A percentile compares a stretch with the other conserved stretches of the same genome.
phyloP scores from a whole-genome alignment of 2,888 invertebrate genomes.

The Heteromyza rotundicornis region DNA sequence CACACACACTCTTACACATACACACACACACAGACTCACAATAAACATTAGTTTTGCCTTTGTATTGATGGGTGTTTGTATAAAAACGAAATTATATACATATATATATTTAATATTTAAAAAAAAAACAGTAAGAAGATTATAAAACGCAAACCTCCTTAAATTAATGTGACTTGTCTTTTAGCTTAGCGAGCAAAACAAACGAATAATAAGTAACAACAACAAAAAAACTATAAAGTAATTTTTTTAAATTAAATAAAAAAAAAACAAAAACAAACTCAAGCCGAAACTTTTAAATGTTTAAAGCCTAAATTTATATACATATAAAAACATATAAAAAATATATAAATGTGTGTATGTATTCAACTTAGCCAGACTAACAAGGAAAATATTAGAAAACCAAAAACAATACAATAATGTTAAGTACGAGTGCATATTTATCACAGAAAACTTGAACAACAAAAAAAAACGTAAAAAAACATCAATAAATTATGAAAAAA shows the following conservation, averaged over 20 bases:
- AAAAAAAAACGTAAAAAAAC: no score
- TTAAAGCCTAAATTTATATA: no score
- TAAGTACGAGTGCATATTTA: slow-evolving; percentile 25
- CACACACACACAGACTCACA: background rate
- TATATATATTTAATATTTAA: no score
- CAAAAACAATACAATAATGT: slow-evolving; percentile 22
- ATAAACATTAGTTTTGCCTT: background rate
- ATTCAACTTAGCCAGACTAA: background rate
- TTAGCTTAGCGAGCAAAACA: slow-evolving; percentile 32
- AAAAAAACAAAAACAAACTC: no score
- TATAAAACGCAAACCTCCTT: slow-evolving; percentile 43
- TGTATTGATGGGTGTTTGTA: background rate
- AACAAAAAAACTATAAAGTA: slow-evolving; percentile 38
- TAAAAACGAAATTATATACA: background rate
- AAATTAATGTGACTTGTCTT: slow-evolving; percentile 54
- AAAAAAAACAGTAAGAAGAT: background rate
- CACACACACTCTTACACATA: background rate
- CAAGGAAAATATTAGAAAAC: slow-evolving; percentile 16
- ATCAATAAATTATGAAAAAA: slow-evolving; percentile 12
- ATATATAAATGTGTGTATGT: background rate
- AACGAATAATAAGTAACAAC: background rate
- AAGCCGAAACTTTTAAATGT: no score
- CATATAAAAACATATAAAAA: slow-evolving; percentile 10
- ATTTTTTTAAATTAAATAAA: no score
- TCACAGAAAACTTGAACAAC: slow-evolving; percentile 25